Conservation (phyloP, 2,113 vertebrate genomes). For the Neodon shergylaensis region DNA sequence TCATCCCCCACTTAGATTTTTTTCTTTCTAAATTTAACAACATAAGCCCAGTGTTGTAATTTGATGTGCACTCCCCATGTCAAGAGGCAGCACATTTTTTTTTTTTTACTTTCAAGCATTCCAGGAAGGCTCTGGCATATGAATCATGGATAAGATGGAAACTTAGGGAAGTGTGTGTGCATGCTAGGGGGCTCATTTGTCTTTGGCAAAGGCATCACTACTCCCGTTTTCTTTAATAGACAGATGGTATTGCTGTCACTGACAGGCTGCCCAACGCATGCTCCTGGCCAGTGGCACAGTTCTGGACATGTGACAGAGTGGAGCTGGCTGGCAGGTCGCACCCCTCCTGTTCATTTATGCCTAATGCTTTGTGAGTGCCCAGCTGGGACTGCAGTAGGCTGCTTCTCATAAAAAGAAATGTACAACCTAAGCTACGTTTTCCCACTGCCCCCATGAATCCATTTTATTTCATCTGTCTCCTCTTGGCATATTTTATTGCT, state of each 20-base stretch:
- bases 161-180: constrained; percentile 8
- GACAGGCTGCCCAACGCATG: constrained; percentile 56
- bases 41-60: not conserved
- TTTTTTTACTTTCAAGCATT: constrained; percentile 6
- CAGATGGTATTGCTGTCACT: constrained; percentile 69
- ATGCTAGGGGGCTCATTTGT: constrained; percentile 60
- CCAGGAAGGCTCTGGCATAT: constrained; percentile 51
- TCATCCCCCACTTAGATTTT: not conserved
- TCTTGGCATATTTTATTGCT: not conserved
- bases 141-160: constrained; percentile 55
- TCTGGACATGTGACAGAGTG: constrained; percentile 47
- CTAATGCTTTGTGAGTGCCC: not conserved
- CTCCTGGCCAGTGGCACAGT: not conserved
- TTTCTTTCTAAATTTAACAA: not conserved
- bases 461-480: constrained; percentile 35
- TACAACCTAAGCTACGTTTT: not conserved
- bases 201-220: constrained; percentile 61
- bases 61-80: not conserved
- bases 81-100: not conserved
- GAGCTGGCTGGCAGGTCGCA: not conserved
- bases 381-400: not conserved
- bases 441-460: not conserved
- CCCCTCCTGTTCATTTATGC: not conserved
- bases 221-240: constrained; percentile 65
- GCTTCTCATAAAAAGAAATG: not conserved